Conservation (phyloP, 30 jellyfish, hydroid and myxozoan species). For the Mastigias papua region DNA sequence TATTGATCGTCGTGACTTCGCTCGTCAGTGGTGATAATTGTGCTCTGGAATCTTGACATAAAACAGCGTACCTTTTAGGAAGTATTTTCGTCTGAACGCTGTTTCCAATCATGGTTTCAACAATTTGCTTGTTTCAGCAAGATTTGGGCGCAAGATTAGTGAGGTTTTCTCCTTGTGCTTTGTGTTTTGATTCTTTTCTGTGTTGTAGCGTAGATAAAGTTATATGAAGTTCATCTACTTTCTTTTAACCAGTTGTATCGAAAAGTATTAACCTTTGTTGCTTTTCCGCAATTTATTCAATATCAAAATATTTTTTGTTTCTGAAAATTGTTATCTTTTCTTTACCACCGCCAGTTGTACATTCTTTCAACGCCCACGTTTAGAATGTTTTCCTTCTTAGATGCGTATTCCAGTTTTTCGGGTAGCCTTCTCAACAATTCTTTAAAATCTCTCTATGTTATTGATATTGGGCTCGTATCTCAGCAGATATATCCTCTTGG, state of each 20-base stretch:
- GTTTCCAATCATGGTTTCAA: constrained; percentile 17
- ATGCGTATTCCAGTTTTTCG: too few relatives aligned
- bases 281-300: too few relatives aligned
- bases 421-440: too few relatives aligned
- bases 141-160: background rate
- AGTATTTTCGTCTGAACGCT: background rate
- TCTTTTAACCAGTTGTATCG: background rate
- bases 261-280: background rate
- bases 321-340: too few relatives aligned
- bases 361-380: too few relatives aligned
- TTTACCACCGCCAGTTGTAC: too few relatives aligned
- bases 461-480: background rate
- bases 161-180: background rate
- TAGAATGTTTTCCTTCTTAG: too few relatives aligned
- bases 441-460: background rate
- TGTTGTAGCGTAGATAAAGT: background rate
- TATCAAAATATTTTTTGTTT: too few relatives aligned
- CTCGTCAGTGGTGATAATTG: constrained; percentile 8
- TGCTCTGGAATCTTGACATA: constrained; percentile 25
- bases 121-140: background rate
- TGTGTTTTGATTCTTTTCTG: background rate
- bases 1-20: constrained; percentile 37
- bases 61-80: constrained; percentile 11
- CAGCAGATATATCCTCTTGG: background rate
- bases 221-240: background rate